Base-by-base conservation (phyloP, 2,888 invertebrate genomes). In the Nasonovia ribisnigri region DNA sequence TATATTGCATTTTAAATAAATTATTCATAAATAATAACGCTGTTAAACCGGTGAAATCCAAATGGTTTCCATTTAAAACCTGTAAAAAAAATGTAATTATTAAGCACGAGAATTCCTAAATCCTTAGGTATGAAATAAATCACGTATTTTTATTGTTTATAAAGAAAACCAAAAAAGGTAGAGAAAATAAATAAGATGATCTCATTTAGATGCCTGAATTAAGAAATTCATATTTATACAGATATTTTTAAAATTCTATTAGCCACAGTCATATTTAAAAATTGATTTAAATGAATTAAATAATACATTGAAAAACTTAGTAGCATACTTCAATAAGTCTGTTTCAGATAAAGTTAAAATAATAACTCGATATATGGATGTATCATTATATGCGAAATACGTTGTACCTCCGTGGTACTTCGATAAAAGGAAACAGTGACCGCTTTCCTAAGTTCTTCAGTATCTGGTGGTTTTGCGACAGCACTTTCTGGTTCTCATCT, bases 361-460 rank as follows among this genome's bases (percentile, higher is more conserved):
- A 20, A 57, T 54, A 77, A 90, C 84, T 46, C 46, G 29, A 46
- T 86, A 5, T 29, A 3, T 46, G 29, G 5, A 29, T 86, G 4
- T 29, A 6, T 46, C 43, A 46, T 86, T 86, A 43, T 86, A 46
- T 46, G 29, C 29, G 43, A 16, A 86, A 86, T 29, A 43, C 29
- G 16, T 86, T 29, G 46, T 90, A 93, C 93, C 93, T 93, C 60
- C 84, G 84, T 54, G 93, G 84, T 46, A 90, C 84, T 90, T 60
- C 60, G 20, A 90, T 60, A 60, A 57, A 48, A 90, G 84, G 43
- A 46, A 84, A 54, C 84, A 89, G 42, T 13, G 94, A 94, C 67
- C 98, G 97, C 96, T 98, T 98, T 95, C 98, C 98, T 95, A 98
- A 97, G 95, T 97, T 97, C 95, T 97, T 97, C 95, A 98, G 96